These are phyloP conservation scores for Nothocercus nigrocapillus DNA, from an alignment of 2,113 vertebrate genomes.

Conservation along the genomic window DNA sequence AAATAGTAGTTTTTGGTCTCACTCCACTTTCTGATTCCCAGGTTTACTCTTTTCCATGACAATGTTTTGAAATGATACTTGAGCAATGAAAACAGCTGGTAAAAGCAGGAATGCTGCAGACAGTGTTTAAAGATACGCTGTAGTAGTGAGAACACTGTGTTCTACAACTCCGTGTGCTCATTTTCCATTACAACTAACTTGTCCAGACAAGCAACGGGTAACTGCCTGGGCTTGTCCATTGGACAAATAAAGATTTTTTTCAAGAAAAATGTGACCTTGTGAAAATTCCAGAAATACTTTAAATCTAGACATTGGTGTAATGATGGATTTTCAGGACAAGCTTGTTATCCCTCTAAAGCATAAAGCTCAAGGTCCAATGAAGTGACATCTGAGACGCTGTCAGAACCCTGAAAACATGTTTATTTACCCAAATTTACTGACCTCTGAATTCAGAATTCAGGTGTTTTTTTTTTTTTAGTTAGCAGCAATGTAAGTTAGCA, in stretches of 20 bases:
- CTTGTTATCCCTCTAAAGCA: background rate
- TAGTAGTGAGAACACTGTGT: background rate
- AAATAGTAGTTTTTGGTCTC: background rate
- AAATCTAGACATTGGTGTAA: background rate
- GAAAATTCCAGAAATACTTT: conserved; percentile 35
- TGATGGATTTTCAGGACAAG: background rate
- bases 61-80: background rate
- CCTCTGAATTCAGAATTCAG: too few relatives aligned
- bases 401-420: background rate
- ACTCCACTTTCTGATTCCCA: background rate
- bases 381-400: background rate
- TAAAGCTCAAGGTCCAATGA: conserved; percentile 26
- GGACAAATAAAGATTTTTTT: background rate
- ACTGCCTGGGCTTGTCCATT: conserved; percentile 54
- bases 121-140: background rate
- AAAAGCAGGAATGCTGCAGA: background rate
- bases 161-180: background rate
- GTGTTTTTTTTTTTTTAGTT: too few relatives aligned
- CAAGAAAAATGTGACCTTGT: background rate
- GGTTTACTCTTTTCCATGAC: background rate
- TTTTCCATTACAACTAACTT: conserved; percentile 64
- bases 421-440: background rate
- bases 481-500: background rate
- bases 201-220: conserved; percentile 27
- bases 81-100: background rate